Evolutionary conservation across 2,797 vertebrate species (phyloP).

Genomic region (Manis pentadactyla): DNA sequence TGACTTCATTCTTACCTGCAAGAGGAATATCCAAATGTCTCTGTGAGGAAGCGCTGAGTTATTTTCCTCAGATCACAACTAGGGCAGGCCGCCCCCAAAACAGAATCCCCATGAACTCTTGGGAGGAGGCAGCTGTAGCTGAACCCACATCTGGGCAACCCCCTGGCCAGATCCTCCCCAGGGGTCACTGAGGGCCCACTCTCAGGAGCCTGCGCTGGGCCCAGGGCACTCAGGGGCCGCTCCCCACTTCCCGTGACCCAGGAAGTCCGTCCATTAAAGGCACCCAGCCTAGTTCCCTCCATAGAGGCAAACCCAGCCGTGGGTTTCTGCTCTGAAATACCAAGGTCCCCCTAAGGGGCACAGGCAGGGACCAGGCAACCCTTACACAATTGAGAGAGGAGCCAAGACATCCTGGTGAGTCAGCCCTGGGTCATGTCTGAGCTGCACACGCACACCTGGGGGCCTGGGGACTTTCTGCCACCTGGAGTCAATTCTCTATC

Average conservation of each 20-base stretch:
- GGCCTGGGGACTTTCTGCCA: no score
- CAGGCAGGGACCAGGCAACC: no score
- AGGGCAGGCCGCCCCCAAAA: background rate
- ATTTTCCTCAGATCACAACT: background rate
- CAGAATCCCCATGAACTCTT: background rate
- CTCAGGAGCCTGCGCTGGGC: background rate
- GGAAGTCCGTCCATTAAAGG: background rate
- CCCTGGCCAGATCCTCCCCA: background rate
- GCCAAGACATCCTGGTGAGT: no score
- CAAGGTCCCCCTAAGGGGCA: no score
- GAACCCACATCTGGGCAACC: background rate
- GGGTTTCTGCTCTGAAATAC: no score
- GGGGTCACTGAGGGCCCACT: background rate
- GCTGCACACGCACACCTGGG: no score
- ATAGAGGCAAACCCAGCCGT: no score
- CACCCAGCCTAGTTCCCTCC: no score
- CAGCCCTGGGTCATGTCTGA: no score
- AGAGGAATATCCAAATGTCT: constrained; percentile 40
- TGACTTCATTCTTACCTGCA: constrained; percentile 91
- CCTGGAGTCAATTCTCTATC: no score
- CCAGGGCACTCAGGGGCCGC: background rate
- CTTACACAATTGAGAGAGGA: no score
- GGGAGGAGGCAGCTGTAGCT: background rate
- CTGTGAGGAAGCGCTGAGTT: background rate
- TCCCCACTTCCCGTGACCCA: accelerated